These are phyloP conservation scores for Lepidothrix coronata DNA, from an alignment of 2,113 vertebrate species.

Conservation along the genomic window DNA sequence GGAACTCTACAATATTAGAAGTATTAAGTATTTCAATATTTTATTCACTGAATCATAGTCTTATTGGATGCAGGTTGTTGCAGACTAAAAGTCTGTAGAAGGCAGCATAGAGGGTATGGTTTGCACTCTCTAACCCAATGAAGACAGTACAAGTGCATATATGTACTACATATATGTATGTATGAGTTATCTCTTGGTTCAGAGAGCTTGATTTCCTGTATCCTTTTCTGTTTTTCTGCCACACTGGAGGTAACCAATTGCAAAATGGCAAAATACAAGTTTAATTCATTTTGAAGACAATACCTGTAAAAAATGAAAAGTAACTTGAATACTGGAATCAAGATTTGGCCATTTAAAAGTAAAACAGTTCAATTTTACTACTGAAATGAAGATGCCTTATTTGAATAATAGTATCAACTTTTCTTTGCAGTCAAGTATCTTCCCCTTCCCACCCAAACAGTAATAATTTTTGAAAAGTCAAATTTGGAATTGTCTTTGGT, in stretches of 20 bases:
- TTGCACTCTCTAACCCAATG: neutral
- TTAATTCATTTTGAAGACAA: neutral
- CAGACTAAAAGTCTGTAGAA: neutral
- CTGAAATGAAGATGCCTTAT: neutral
- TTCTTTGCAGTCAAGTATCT: neutral
- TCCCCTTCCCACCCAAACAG: neutral
- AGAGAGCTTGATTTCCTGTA: neutral
- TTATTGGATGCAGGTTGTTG: neutral
- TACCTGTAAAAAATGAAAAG: rapidly evolving
- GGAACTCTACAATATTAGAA: neutral
- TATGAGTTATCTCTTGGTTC: neutral
- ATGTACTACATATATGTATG: neutral
- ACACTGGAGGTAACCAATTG: neutral
- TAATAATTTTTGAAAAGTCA: neutral
- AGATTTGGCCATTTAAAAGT: neutral
- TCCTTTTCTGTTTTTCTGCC: neutral
- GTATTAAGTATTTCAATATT: neutral
- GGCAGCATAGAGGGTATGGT: neutral
- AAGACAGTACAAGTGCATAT: neutral
- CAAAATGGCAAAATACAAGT: neutral
- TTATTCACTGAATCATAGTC: neutral
- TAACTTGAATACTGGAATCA: neutral
- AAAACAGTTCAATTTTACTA: neutral
- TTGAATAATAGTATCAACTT: neutral
- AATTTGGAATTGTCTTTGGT: neutral